Evolutionary conservation across 2,113 vertebrate genomes (phyloP), one percentile per base, ranked within the genome.

Genomic region (Balaenoptera acutorostrata): DNA sequence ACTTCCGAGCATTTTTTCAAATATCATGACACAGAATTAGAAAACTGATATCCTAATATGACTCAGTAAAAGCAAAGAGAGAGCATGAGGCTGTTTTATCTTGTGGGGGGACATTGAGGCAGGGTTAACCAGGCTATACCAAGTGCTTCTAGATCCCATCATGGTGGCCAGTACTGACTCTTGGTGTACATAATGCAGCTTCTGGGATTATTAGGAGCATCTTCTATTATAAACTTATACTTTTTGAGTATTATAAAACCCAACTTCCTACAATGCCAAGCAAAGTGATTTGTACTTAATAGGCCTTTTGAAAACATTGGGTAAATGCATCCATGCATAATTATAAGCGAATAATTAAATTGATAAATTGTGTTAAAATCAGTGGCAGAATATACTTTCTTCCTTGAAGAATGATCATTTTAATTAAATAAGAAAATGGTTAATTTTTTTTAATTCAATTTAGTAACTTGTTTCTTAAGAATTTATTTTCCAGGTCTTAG

Each of bases 361-460:
- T 71, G 57, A 84, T 71, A 90, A 94, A 88, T 68, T 49, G 31
- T 87, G 33, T 84, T 78, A 84, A 94, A 93, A 88, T 81, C 7
- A 71, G 7, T 72, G 23, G 9, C 44, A 95, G 31, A 84, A 85
- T 86, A 85, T 77, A 44, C 57, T 90, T 90, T 90, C n/a, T 77
- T 95, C 36, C 44, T 72, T 82, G 66, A 91, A 90, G 57, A 93
- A 91, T 86, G 61, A 68, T 77, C 44, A 49, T 81, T 14, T 49
- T 94, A 92, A 95, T 82, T 95, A 59, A 94, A 63, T 68, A 95
- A 88, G 36, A 66, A 82, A 94, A 88, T 93, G 61, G 72, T 92
- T 95, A 90, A 87, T 95, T 93, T 95, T 94, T 9, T 81, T 95
- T 89, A 88, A 97, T 93, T 97, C 13, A 93, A 63, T 78, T 93